Evolutionary conservation across 2,888 invertebrate genomes (phyloP), one percentile per base, ranked within the genome.

Genomic region (Lasioglossum vierecki): DNA sequence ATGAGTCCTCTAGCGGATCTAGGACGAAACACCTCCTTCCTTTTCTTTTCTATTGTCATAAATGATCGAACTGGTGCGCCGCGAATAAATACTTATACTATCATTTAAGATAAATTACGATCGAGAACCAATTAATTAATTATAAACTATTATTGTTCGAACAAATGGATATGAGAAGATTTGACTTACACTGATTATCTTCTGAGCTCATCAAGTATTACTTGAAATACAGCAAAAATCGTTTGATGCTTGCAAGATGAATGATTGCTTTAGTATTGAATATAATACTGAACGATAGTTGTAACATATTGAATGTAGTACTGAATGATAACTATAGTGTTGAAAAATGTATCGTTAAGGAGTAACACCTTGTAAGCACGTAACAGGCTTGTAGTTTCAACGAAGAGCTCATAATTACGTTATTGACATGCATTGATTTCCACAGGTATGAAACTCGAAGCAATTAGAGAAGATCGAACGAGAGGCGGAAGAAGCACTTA

Each of bases 401-500:
- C 30, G 2, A 18, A 35, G 8, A 18, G 1, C 15, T 18, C 4
- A 8, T 41, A 11, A 70, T 5, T 5, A 41, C 8, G 0, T 63
- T 70, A 70, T 11, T 41, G 4, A 22, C 9, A n/a, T 5, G 11
- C 4, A 41, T 41, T 53, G 4, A 60, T 26, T 18, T 71, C 1
- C 9, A 71, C 26, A 84, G 84, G 84, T 84, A 99, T 99, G 99
- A 99, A 99, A 95, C 96, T 99, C 71, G 99, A 99, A 97, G 99
- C 99, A 13, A 99, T 99, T 83, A 96, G 99, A 84, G 99, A 99
- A 94, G 99, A 99, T 95, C 96, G 99, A 77, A 99, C 99, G 0
- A 96, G 99, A 76, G 99, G 99, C 80, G 99, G 99, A 0, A 96
- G 99, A 71, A 99, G 99, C 82, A 99, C 99, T 39, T 99, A 99